phyloP scores from a whole-genome alignment of 2,888 invertebrate genomes.

The Lobophora halterata region DNA sequence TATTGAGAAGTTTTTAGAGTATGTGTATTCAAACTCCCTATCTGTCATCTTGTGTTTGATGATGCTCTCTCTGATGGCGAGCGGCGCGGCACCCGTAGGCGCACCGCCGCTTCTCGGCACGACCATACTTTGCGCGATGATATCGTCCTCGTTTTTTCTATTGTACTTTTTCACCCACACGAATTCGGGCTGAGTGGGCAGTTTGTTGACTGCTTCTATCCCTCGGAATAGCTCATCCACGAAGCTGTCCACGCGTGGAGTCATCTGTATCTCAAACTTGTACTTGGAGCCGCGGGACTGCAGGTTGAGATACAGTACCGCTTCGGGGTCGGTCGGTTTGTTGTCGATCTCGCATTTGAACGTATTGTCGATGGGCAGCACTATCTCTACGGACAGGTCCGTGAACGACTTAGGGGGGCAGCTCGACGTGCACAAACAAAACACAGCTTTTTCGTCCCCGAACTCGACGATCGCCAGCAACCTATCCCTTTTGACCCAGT shows the following conservation, averaged over 20 bases:
- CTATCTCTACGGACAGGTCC: constrained; percentile 89
- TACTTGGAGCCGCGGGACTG: constrained; percentile 71
- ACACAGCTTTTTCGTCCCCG: constrained; percentile 76
- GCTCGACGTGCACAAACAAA: constrained; percentile 77
- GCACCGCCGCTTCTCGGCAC: constrained; percentile 55
- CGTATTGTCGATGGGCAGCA: constrained; percentile 88
- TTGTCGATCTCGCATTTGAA: constrained; percentile 88
- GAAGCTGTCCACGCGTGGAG: constrained; percentile 84
- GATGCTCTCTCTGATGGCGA: constrained; percentile 86
- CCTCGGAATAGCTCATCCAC: constrained; percentile 87
- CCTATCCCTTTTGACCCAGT: constrained; percentile 72
- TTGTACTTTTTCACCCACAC: constrained; percentile 83
- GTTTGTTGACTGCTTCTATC: constrained; percentile 83
- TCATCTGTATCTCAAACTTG: constrained; percentile 76
- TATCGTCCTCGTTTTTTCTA: constrained; percentile 65
- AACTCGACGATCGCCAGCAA: constrained; percentile 72
- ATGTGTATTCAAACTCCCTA: constrained; percentile 89
- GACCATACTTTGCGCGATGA: constrained; percentile 57
- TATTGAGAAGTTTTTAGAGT: constrained; percentile 85
- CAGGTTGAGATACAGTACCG: constrained; percentile 72
- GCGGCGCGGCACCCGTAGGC: constrained; percentile 60
- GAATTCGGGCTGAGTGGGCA: constrained; percentile 71
- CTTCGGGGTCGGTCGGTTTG: constrained; percentile 79
- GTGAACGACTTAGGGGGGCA: constrained; percentile 86
- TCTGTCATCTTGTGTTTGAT: constrained; percentile 88